These are phyloP conservation scores for Deroplatys truncata DNA, from an alignment of 2,888 invertebrate genomes.

Conservation along the genomic window DNA sequence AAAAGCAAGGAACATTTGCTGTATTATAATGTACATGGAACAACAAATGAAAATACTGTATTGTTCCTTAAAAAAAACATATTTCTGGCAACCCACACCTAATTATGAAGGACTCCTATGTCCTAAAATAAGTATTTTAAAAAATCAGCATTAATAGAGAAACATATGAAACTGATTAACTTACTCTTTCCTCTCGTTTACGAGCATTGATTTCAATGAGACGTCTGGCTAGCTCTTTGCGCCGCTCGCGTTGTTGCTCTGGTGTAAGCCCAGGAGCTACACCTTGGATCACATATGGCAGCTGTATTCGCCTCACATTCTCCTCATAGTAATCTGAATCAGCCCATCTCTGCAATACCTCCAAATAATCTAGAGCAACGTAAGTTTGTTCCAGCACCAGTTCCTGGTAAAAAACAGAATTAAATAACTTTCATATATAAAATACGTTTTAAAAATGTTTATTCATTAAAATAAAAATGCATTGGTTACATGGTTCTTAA, in stretches of 20 bases:
- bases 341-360: slow-evolving; percentile 76
- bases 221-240: slow-evolving; percentile 78
- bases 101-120: too few relatives aligned
- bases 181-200: slow-evolving; percentile 75
- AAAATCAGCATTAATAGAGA: too few relatives aligned
- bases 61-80: too few relatives aligned
- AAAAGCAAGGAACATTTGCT: too few relatives aligned
- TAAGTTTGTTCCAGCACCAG: slow-evolving; percentile 76
- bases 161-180: background rate
- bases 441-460: background rate
- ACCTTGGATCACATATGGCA: slow-evolving; percentile 69
- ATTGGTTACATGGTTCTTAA: too few relatives aligned
- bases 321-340: slow-evolving; percentile 76
- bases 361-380: slow-evolving; percentile 73
- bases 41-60: too few relatives aligned
- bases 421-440: background rate
- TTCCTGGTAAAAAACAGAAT: slow-evolving; percentile 50
- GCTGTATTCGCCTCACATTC: slow-evolving; percentile 78
- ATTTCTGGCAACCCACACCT: background rate
- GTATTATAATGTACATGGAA: too few relatives aligned
- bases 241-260: slow-evolving; percentile 82
- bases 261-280: slow-evolving; percentile 61
- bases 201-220: slow-evolving; percentile 86
- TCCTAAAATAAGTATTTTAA: too few relatives aligned
- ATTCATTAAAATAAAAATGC: too few relatives aligned